Percentiles rank a stretch among this genome's conserved stretches.
Conservation (phyloP, 2,797 vertebrate species). For the Mus spretus region DNA sequence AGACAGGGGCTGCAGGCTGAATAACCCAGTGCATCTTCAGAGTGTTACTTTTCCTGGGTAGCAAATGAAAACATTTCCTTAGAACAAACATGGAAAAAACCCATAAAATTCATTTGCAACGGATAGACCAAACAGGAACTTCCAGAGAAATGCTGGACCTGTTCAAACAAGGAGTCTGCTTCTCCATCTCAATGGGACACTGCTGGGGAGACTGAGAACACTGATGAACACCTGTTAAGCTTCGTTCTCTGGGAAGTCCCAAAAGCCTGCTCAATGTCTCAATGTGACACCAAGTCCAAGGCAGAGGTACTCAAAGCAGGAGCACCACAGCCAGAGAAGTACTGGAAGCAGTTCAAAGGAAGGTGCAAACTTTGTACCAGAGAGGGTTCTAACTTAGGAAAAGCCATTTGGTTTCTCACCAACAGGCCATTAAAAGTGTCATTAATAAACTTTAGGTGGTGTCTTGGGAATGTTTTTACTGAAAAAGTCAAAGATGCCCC, state of each 20-base stretch:
- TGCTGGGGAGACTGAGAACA: neutral
- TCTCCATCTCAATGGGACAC: neutral
- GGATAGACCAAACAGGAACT: conserved; percentile 44
- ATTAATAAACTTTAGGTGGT: conserved; percentile 31
- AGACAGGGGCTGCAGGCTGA: neutral
- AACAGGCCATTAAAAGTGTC: neutral
- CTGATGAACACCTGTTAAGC: neutral
- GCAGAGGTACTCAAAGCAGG: neutral
- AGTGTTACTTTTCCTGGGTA: conserved; percentile 9
- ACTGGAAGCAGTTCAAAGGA: neutral
- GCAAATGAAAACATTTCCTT: conserved; percentile 31
- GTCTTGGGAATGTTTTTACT: conserved; percentile 49
- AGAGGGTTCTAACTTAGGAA: conserved; percentile 36
- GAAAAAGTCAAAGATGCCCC: conserved; percentile 23
- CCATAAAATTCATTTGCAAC: neutral
- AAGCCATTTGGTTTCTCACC: neutral
- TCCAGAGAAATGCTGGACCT: neutral
- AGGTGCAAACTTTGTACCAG: neutral
- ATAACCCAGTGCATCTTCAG: neutral
- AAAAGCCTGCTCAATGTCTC: neutral
- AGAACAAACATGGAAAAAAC: neutral
- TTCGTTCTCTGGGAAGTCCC: conserved; percentile 12
- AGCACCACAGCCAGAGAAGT: neutral
- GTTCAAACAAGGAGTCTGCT: neutral
- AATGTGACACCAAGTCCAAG: neutral